Conservation (phyloP, 2,888 invertebrate genomes). For the Epistrophe grossulariae region DNA sequence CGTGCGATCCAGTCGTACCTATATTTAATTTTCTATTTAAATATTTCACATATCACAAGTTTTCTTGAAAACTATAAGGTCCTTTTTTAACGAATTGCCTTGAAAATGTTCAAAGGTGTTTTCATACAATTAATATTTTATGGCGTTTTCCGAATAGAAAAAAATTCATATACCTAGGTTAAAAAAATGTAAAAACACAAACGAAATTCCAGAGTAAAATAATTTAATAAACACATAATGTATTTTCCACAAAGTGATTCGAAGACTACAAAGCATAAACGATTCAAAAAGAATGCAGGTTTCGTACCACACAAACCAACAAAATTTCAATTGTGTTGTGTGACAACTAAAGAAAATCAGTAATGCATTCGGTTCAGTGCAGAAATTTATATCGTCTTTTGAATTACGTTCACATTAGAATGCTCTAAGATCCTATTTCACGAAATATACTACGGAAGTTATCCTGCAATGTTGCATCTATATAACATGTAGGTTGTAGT, state of each 20-base stretch:
- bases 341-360: constrained; percentile 16
- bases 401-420: constrained; percentile 46
- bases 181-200: neutral
- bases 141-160: neutral
- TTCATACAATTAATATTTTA: neutral
- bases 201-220: neutral
- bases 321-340: constrained; percentile 39
- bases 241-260: constrained; percentile 8
- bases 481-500: constrained; percentile 1
- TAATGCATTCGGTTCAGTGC: constrained; percentile 43
- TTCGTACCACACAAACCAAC: constrained; percentile 38
- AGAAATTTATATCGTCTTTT: constrained; percentile 34
- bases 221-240: neutral
- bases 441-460: constrained; percentile 40
- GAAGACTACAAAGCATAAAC: too few species aligned
- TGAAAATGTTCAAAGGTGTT: neutral
- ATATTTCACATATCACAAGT: neutral
- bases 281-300: constrained; percentile 25
- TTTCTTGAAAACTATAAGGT: neutral
- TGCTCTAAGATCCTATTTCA: constrained; percentile 56
- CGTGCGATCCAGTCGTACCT: too few species aligned
- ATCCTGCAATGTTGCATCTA: constrained; percentile 38
- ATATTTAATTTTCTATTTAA: too few species aligned
- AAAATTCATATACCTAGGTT: neutral
- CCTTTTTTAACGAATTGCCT: neutral